phyloP scores from a whole-genome alignment of 2,113 vertebrate genomes.

The Loxodonta africana region DNA sequence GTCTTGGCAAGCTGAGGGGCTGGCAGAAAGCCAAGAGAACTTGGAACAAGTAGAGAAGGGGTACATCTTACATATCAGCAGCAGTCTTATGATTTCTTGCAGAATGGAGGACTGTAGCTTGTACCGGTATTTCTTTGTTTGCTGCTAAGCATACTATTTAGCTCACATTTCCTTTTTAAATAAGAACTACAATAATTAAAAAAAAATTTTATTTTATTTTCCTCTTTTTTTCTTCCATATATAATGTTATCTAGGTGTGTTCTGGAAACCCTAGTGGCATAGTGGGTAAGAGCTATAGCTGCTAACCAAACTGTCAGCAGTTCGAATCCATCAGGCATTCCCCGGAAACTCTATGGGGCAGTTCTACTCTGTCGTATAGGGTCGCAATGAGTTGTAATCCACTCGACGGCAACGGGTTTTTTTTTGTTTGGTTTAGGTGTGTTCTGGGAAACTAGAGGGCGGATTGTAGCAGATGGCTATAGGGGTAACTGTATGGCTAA shows the following conservation, averaged over 20 bases:
- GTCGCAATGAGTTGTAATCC: no score
- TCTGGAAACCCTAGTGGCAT: no score
- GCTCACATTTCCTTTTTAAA: constrained; percentile 28
- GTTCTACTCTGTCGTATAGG: no score
- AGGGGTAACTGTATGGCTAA: neutral
- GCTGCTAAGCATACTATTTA: constrained; percentile 20
- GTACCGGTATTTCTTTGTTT: neutral
- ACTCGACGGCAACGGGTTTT: no score
- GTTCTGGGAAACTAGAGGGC: neutral
- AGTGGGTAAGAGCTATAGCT: no score
- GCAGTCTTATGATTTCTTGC: neutral
- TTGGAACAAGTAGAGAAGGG: constrained; percentile 12
- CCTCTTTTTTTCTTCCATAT: neutral
- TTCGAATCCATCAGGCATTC: no score
- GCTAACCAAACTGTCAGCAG: no score
- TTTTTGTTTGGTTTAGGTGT: neutral
- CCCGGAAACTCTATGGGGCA: no score
- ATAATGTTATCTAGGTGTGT: neutral
- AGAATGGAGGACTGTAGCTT: neutral
- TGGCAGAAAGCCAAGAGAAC: constrained; percentile 23
- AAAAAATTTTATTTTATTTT: neutral
- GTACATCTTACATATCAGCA: neutral
- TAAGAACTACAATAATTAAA: neutral
- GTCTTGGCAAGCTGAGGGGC: constrained; percentile 24
- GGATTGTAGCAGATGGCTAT: neutral